A percentile compares a stretch with the other conserved stretches of the same genome.
Evolutionary conservation across 2,113 vertebrate species (phyloP).

Genomic region (Semicossyphus pulcher): DNA sequence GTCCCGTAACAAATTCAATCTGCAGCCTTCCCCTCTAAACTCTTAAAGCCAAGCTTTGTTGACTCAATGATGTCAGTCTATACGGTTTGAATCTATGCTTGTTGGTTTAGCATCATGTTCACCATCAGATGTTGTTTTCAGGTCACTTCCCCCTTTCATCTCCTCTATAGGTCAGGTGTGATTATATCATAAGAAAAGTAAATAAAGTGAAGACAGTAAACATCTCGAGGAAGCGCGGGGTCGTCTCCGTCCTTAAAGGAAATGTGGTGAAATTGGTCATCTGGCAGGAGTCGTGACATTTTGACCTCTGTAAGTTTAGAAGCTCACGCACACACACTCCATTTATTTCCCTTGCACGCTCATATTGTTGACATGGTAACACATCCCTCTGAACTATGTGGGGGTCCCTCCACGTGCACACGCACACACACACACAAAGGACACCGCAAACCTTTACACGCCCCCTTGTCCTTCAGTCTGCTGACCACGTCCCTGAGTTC

Average conservation of each 20-base stretch:
- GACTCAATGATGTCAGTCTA: conserved; percentile 42
- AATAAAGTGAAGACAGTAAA: conserved; percentile 41
- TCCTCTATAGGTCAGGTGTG: conserved; percentile 33
- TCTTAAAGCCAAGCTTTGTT: conserved; percentile 11
- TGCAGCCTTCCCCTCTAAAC: conserved; percentile 5
- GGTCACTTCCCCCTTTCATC: conserved; percentile 52
- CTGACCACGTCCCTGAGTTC: conserved; percentile 59
- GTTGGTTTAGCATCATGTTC: conserved; percentile 53
- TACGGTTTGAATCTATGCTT: conserved; percentile 23
- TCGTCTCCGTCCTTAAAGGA: conserved; percentile 60
- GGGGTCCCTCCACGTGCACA: conserved; percentile 51
- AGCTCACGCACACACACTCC: conserved; percentile 21
- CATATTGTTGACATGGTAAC: conserved; percentile 73
- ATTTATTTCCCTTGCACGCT: conserved; percentile 56
- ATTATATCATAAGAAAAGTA: conserved; percentile 43
- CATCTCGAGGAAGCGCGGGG: conserved; percentile 52
- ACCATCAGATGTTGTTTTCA: conserved; percentile 44
- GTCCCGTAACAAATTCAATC: background rate
- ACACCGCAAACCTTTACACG: background rate
- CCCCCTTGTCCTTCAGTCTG: conserved; percentile 47
- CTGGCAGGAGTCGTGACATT: conserved; percentile 52
- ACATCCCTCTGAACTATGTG: conserved; percentile 74
- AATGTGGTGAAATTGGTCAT: conserved; percentile 52
- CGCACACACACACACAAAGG: conserved; percentile 25
- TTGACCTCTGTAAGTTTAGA: conserved; percentile 63